Evolutionary conservation across 2,888 invertebrate genomes (phyloP).

Genomic region (Pristionchus maxplancki): DNA sequence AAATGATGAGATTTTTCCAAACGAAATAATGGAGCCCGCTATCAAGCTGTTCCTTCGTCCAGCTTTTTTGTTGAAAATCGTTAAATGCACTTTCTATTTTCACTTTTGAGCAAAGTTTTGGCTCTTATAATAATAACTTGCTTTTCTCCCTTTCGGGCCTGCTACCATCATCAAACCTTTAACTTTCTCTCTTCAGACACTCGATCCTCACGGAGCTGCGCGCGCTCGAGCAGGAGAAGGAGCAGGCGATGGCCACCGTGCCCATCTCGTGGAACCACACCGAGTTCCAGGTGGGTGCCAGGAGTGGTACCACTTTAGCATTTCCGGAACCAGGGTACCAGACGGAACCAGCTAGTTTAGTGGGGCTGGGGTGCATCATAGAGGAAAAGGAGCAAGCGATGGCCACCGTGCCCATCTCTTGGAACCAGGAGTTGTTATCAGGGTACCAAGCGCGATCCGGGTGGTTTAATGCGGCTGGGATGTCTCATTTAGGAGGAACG

Average conservation of each 20-base stretch:
- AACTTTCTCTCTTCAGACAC: conserved; percentile 55
- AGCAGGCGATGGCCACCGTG: conserved; percentile 83
- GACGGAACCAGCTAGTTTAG: not conserved
- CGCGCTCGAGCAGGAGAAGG: conserved; percentile 91
- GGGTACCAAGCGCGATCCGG: too few species aligned
- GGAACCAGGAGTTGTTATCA: conserved; percentile 99
- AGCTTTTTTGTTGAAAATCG: too few species aligned
- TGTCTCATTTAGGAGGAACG: conserved; percentile 81
- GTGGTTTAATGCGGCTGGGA: not conserved
- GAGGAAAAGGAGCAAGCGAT: conserved; percentile 90
- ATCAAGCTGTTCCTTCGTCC: too few species aligned
- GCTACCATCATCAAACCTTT: too few species aligned
- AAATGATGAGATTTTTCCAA: too few species aligned
- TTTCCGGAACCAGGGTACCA: too few species aligned
- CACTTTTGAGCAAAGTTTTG: too few species aligned
- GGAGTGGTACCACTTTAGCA: not conserved
- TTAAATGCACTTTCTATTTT: too few species aligned
- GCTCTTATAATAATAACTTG: too few species aligned
- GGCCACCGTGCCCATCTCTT: conserved; percentile 83
- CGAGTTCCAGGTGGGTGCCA: conserved; percentile 86
- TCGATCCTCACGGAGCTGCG: conserved; percentile 79
- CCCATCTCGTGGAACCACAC: conserved; percentile 96
- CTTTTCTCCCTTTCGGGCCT: too few species aligned
- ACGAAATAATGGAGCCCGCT: too few species aligned
- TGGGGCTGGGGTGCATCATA: not conserved